Percentiles rank a stretch among this genome's conserved stretches.
Evolutionary conservation across 2,113 vertebrate genomes (phyloP).

Genomic region (Capreolus pygargus): DNA sequence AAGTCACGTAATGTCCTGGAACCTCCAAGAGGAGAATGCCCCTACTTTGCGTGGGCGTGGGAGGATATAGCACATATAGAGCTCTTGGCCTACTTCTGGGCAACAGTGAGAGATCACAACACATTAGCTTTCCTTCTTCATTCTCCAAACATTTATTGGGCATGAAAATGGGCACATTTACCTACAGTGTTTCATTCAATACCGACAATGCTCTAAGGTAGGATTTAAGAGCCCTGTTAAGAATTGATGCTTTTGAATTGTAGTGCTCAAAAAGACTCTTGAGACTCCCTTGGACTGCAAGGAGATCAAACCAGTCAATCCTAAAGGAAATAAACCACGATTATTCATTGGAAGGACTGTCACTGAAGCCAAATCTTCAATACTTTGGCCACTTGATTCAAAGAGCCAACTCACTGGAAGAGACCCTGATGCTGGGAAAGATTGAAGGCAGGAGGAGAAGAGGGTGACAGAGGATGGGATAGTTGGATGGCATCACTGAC

Average conservation of each 20-base stretch:
- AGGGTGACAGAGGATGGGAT: neutral
- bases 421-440: neutral
- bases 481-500: neutral
- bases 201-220: neutral
- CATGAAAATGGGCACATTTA: neutral
- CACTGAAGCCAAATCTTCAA: neutral
- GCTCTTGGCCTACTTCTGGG: neutral
- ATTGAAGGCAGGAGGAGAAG: neutral
- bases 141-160: neutral
- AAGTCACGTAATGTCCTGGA: neutral
- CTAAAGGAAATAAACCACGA: neutral
- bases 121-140: neutral
- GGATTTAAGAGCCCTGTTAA: neutral
- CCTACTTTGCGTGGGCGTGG: too few relatives aligned
- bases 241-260: neutral
- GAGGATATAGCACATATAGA: neutral
- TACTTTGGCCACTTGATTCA: neutral
- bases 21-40: neutral
- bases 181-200: neutral
- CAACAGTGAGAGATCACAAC: neutral
- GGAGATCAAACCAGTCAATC: neutral
- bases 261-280: neutral
- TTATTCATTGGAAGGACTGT: neutral
- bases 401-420: neutral
- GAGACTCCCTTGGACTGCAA: neutral